Percentiles rank a stretch among this genome's conserved stretches.
Evolutionary conservation across 1,140 invertebrate genomes (phyloP).

Genomic region (Limonius californicus): DNA sequence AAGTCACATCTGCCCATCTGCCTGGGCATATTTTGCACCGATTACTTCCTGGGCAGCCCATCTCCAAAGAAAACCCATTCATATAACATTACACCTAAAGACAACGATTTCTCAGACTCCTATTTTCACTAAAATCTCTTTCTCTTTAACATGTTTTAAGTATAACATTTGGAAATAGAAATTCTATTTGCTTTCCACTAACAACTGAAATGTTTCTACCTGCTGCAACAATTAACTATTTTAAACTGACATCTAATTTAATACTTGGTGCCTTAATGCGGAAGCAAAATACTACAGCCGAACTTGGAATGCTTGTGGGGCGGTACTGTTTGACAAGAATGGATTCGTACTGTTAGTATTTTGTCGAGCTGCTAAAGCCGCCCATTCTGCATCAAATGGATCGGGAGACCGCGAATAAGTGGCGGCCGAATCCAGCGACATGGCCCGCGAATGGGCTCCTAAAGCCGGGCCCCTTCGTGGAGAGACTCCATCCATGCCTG

Average conservation of each 20-base stretch:
- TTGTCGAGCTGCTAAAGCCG: slow-evolving; percentile 49
- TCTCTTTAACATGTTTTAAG: no score
- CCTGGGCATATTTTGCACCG: no score
- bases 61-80: no score
- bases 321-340: slow-evolving; percentile 51
- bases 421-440: slow-evolving; percentile 53
- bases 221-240: slow-evolving; percentile 13
- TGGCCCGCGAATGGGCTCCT: slow-evolving; percentile 59
- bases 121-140: no score
- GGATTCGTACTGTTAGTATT: slow-evolving; percentile 51
- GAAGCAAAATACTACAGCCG: slow-evolving; percentile 54
- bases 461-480: slow-evolving; percentile 52
- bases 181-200: no score
- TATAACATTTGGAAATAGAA: no score
- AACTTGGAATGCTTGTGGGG: slow-evolving; percentile 62
- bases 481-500: slow-evolving; percentile 43
- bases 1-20: no score
- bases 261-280: slow-evolving; percentile 10
- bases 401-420: slow-evolving; percentile 50
- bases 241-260: slow-evolving; percentile 12
- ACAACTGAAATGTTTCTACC: background rate
- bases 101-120: no score
- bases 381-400: slow-evolving; percentile 87
- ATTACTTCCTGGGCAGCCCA: no score
- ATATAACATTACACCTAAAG: no score